Evolutionary conservation across 2,797 vertebrate genomes (phyloP).

Genomic region (Kryptopterus vitreolus): DNA sequence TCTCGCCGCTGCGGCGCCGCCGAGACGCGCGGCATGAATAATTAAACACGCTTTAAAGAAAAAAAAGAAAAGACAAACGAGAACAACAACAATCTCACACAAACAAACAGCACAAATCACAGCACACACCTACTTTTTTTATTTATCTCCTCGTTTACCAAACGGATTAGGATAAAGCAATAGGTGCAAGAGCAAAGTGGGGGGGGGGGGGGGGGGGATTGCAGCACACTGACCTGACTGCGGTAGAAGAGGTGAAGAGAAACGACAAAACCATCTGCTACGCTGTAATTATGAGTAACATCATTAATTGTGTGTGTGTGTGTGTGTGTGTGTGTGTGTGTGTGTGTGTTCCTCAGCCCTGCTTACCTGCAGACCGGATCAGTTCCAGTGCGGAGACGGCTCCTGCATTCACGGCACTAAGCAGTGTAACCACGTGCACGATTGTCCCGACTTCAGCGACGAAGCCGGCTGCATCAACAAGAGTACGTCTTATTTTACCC

Average conservation of each 20-base stretch:
- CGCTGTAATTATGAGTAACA: conserved; percentile 11
- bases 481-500: conserved; percentile 19
- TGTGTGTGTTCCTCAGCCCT: conserved; percentile 68
- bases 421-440: conserved; percentile 87
- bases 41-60: conserved; percentile 72
- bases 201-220: conserved; percentile 8
- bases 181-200: neutral
- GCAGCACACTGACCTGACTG: conserved; percentile 2
- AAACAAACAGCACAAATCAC: conserved; percentile 45
- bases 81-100: conserved; percentile 65
- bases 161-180: conserved; percentile 1
- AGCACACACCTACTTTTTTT: neutral
- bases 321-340: conserved; percentile 22
- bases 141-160: neutral
- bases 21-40: conserved; percentile 69
- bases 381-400: conserved; percentile 93
- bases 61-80: conserved; percentile 73
- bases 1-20: conserved; percentile 50
- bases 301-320: neutral
- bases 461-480: conserved; percentile 88
- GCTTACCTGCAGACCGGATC: conserved; percentile 87
- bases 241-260: neutral
- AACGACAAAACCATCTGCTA: neutral
- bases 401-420: conserved; percentile 89
- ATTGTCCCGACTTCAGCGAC: conserved; percentile 91